Evolutionary conservation across 92 coral and sea anemone species (phyloP), one percentile per base, ranked within the genome.

Genomic region (Porites evermanni): DNA sequence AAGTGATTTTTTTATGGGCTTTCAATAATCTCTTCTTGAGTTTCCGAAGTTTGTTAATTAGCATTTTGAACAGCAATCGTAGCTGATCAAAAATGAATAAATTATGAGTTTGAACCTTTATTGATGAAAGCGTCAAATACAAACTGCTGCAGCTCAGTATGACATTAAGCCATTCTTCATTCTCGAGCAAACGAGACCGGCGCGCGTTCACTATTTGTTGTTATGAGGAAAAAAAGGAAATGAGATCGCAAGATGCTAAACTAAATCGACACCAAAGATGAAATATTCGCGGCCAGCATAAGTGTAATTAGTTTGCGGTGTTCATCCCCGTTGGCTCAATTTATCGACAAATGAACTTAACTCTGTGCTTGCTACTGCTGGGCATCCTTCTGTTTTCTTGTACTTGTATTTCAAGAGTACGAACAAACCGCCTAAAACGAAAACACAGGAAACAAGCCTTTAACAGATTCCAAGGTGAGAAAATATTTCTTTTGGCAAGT

Each of bases 51-150:
- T 76, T 66, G 78, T 81, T 94, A 90, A 94, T 94, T 94, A 94
- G 95, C 96, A 94, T 94, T 94, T 94, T 90, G 90, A 86, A 86
- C 82, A 81, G 84, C 84, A 90, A 87, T 86, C 91, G 88, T 54
- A 66, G 60, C 67, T 86, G 91, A 89, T 82, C 87, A 84, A 72
- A 76, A 75, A 93, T 94, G 95, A 94, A 94, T 94, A 92, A 94
- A 94, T 94, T 94, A 94, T 94, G 64, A 93, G 95, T 67, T 78
- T 92, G 74, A 78, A 85, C 84, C 79, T 85, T 79, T 67, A 87
- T 78, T 84, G 79, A 75, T 52, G 87, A 83, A 44, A 56, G 61
- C 61, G 61, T 24, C 17, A 44, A 19, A 29, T 2, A n/a, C 70
- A 70, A 61, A 70, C 59, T 38, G 26, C 58, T 70, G 13, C 44